Evolutionary conservation across 2,797 vertebrate genomes (phyloP), one percentile per base, ranked within the genome.

Genomic region (Scyliorhinus canicula): DNA sequence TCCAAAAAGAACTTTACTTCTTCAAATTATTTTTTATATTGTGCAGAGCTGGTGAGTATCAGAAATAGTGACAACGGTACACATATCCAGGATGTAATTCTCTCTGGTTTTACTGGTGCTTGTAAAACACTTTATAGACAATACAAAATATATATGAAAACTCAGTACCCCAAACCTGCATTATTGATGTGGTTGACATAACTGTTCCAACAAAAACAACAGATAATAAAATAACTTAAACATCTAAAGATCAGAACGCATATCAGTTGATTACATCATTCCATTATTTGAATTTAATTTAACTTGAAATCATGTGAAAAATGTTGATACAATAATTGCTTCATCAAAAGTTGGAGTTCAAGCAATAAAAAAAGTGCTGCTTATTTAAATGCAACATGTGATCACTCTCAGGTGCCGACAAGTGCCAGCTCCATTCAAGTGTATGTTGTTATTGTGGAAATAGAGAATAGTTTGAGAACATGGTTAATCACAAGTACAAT

Each of bases 101-200:
- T 26, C 31, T 63, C 60, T 91, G 24, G 24, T 35, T 57, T 60
- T 57, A 57, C 31, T 90, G 31, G 35, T 65, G n/a, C 88, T 63
- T 91, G 57, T 91, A 63, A 91, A 91, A 91, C 88, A 63, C 63
- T 57, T 57, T 35, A 52, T 28, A 86, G 85, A 63, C 24, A 63
- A 63, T 40, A 91, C 57, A 91, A 91, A 63, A 91, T 60, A 21
- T 44, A 26, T 40, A 40, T 24, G 16, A 91, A 63, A 63, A 24
- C 16, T 57, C 21, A 91, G n/a, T 63, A 91, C 8, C n/a, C 85
- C 7, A 65, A 60, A 40, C 88, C 57, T 40, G n/a, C n/a, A 40
- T 63, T 9, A 91, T 24, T 63, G 3, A 91, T 91, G 63, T 63
- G 21, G 57, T 40, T 44, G 55, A 55, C 57, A 60, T 14, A 60